Evolutionary conservation across 2,888 invertebrate genomes (phyloP).

Genomic region (Aphodius sticticus): DNA sequence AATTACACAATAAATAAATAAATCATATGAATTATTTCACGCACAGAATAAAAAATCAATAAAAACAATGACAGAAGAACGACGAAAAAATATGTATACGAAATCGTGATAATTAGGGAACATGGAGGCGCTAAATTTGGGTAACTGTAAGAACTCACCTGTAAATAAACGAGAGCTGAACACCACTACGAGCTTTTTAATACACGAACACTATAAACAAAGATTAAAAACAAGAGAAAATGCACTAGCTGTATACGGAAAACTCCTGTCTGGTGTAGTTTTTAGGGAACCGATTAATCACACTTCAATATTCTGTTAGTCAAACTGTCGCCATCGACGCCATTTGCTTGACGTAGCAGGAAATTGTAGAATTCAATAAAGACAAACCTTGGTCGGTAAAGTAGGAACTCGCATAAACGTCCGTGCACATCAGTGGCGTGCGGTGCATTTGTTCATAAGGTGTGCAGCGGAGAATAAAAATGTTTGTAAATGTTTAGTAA

Average conservation of each 20-base stretch:
- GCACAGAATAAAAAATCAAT: not conserved
- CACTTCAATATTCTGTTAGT: not conserved
- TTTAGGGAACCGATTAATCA: not conserved
- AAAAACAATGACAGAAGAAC: not conserved
- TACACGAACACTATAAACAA: constrained; percentile 27
- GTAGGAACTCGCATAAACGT: not conserved
- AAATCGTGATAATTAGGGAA: constrained; percentile 11
- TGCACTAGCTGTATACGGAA: constrained; percentile 14
- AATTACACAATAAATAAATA: not conserved
- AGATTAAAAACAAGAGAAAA: constrained; percentile 17
- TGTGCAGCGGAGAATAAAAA: no score
- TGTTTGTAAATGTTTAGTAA: no score
- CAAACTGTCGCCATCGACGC: not conserved
- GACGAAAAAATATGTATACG: not conserved
- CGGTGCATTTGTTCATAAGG: no score
- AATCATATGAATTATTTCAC: not conserved
- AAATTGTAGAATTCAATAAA: not conserved
- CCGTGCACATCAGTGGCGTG: no score
- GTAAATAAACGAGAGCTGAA: constrained; percentile 30
- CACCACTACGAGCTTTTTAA: constrained; percentile 9
- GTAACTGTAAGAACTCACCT: constrained; percentile 27
- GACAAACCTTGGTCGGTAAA: not conserved
- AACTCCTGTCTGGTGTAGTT: constrained; percentile 10
- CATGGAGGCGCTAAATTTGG: constrained; percentile 18
- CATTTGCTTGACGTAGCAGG: not conserved